Conservation (phyloP, 2,888 invertebrate species). For the Sepiola atlantica region DNA sequence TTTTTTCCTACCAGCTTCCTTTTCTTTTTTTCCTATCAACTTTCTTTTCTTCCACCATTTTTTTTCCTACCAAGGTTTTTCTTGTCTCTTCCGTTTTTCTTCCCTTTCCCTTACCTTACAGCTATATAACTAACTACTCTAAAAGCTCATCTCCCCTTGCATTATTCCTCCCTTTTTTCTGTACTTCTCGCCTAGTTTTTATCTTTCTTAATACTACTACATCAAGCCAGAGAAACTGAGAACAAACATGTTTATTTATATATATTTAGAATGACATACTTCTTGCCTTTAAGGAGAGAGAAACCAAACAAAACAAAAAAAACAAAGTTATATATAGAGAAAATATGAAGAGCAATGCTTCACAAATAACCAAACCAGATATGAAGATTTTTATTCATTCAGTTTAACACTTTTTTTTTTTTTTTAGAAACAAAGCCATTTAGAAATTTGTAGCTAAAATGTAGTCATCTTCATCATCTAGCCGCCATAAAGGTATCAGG, state of each 20-base stretch:
- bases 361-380: neutral
- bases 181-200: neutral
- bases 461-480: constrained; percentile 5
- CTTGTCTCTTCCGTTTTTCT: neutral
- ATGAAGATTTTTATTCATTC: neutral
- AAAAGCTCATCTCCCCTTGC: neutral
- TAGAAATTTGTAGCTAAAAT: neutral
- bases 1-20: neutral
- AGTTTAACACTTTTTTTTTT: too few relatives aligned
- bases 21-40: neutral
- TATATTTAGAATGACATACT: neutral
- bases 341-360: neutral
- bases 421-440: neutral
- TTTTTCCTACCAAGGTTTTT: too few relatives aligned
- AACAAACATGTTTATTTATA: constrained; percentile 19
- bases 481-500: neutral
- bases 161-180: neutral
- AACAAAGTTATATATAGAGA: neutral
- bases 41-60: neutral
- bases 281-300: neutral
- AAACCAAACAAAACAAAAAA: neutral
- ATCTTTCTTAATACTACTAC: neutral
- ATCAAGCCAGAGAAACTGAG: neutral
- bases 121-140: neutral
- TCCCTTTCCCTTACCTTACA: neutral